Conservation (phyloP, 2,888 invertebrate species). For the Erynnis tages region DNA sequence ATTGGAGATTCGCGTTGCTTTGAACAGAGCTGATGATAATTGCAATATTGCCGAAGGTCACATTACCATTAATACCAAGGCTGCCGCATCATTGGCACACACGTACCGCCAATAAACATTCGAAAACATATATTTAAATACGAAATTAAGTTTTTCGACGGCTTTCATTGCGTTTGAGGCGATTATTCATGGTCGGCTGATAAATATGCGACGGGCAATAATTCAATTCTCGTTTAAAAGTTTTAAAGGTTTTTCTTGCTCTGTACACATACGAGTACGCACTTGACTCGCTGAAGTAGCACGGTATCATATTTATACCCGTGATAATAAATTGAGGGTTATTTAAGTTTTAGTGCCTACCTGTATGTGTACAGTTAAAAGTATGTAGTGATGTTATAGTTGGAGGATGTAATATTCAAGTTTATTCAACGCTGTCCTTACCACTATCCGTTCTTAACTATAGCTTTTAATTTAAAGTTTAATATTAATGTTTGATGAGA, state of each 20-base stretch:
- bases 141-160: slow-evolving; percentile 75
- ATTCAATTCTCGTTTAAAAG: slow-evolving; percentile 73
- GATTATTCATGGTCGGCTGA: slow-evolving; percentile 73
- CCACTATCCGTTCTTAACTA: no score
- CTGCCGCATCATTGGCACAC: slow-evolving; percentile 21
- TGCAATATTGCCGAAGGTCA: slow-evolving; percentile 8
- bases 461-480: not conserved
- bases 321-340: slow-evolving; percentile 38
- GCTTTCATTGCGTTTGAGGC: slow-evolving; percentile 66
- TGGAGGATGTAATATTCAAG: slow-evolving; percentile 1
- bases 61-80: slow-evolving; percentile 14
- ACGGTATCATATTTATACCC: slow-evolving; percentile 56
- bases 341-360: not conserved
- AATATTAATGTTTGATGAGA: no score
- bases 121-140: slow-evolving; percentile 73
- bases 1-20: not conserved
- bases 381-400: not conserved
- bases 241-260: slow-evolving; percentile 54
- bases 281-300: slow-evolving; percentile 30
- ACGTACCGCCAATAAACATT: slow-evolving; percentile 37
- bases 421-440: not conserved
- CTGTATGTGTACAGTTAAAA: slow-evolving; percentile 4
- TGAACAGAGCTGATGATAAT: not conserved
- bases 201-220: slow-evolving; percentile 75
- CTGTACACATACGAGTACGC: slow-evolving; percentile 38